Conservation (phyloP, 1,140 invertebrate species). For the Drosophila funebris region DNA sequence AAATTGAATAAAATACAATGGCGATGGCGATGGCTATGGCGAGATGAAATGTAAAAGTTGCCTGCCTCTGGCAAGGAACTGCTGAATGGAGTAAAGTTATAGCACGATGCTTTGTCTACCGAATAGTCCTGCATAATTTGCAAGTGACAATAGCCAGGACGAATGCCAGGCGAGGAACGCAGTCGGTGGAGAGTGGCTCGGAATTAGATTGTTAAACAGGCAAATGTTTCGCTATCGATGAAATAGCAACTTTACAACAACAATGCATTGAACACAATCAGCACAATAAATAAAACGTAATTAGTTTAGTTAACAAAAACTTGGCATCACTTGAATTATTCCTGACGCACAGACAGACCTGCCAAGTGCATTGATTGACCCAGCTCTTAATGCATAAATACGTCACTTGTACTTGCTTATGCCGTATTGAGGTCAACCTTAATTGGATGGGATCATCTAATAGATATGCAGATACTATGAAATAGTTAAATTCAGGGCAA, state of each 20-base stretch:
- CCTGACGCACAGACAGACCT: too few species aligned
- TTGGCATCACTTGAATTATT: not conserved
- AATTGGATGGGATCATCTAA: not conserved
- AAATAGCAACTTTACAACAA: not conserved
- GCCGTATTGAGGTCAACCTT: not conserved
- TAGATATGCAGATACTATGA: not conserved
- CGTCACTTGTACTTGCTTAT: not conserved
- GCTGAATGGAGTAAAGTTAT: slow-evolving; percentile 19
- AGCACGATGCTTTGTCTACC: slow-evolving; percentile 25
- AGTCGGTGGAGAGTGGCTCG: not conserved
- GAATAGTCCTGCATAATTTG: slow-evolving; percentile 29
- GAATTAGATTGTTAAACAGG: slow-evolving; percentile 22
- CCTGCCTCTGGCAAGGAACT: slow-evolving; percentile 11
- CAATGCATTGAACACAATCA: not conserved
- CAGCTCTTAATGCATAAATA: too few species aligned
- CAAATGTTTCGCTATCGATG: slow-evolving; percentile 5
- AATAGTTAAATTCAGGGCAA: not conserved
- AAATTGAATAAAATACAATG: slow-evolving; percentile 76
- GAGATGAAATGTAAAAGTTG: slow-evolving; percentile 19
- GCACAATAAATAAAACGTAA: slow-evolving; percentile 1
- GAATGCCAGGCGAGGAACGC: not conserved
- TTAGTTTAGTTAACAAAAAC: slow-evolving; percentile 1
- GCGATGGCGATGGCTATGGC: not conserved
- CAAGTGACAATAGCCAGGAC: slow-evolving; percentile 29
- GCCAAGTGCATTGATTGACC: too few species aligned